Evolutionary conservation across 2,797 vertebrate species (phyloP).

Genomic region (Coregonus ussuriensis): DNA sequence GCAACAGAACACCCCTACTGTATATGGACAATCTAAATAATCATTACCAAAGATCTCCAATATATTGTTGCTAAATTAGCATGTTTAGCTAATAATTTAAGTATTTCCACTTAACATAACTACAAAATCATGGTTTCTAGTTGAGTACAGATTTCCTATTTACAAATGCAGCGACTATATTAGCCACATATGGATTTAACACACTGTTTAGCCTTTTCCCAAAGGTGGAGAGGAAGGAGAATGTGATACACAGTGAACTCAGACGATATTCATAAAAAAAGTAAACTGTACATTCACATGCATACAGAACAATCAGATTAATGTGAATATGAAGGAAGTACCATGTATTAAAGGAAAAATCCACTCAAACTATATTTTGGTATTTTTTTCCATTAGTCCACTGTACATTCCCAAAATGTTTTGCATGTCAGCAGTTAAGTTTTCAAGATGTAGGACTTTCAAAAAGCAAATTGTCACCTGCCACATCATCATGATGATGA

Average conservation of each 20-base stretch:
- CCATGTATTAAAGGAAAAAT: background rate
- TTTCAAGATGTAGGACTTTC: no score
- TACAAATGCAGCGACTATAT: background rate
- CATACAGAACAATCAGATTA: background rate
- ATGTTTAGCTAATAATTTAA: background rate
- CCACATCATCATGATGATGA: no score
- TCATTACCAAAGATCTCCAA: background rate
- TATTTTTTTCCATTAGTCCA: no score
- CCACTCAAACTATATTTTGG: no score
- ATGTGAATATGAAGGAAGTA: background rate
- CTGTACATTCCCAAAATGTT: no score
- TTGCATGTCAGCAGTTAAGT: no score
- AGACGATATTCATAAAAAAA: background rate
- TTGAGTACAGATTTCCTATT: background rate
- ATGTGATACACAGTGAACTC: background rate
- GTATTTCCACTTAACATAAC: background rate
- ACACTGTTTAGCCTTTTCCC: background rate
- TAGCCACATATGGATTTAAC: background rate
- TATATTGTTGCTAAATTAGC: background rate
- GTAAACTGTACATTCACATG: background rate
- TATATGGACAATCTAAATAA: background rate
- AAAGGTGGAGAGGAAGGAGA: background rate
- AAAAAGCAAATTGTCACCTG: no score
- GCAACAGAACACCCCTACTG: background rate
- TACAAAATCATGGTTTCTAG: background rate